Base-by-base conservation (phyloP, 2,113 vertebrate species). In the Polyodon spathula region DNA sequence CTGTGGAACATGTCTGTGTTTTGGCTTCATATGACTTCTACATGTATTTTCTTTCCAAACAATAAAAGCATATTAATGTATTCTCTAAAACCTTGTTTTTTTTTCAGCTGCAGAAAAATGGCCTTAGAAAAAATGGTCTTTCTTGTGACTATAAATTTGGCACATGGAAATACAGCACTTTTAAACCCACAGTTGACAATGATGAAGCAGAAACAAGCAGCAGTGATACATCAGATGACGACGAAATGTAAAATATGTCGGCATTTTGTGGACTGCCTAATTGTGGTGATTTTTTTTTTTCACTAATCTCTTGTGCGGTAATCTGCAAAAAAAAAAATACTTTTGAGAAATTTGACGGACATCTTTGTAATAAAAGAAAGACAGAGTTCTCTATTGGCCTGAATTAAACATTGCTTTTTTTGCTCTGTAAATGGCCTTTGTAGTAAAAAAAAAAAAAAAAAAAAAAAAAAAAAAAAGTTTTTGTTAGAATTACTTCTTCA, bases 141-240 rank as follows among this genome's bases (percentile, higher is more conserved):
- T 72, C 84, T 57, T 78, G 71, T 67, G 69, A 81, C 71, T 82
- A 84, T 68, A n/a, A n/a, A n/a, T 84, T 86, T 65, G 73, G 74
- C 58, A 58, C 78, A 6, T 89, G 88, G 89, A 86, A 83, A 79
- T 81, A 75, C 74, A 78, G 76, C 81, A 77, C 74, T 84, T 86
- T 87, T 76, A 83, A 59, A 70, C 68, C 78, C 62, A 62, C 79
- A 44, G 41, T 81, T 65, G 82, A 86, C 59, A 84, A 81, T 55
- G 89, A 89, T 2, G 86, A 88, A 71, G 80, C 85, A 11, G 89
- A 90, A 63, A 89, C 86, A 0, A 91, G 84, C 71, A 91, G 86
- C 81, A 90, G 81, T 56, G 88, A 91, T 78, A 90, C 89, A 27
- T 89, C 89, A 59, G 89, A 89, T n/a, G 86, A 89, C 43, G 83